These are phyloP conservation scores for Hydropsyche tenuis DNA, from an alignment of 1,140 invertebrate species.

Conservation along the genomic window DNA sequence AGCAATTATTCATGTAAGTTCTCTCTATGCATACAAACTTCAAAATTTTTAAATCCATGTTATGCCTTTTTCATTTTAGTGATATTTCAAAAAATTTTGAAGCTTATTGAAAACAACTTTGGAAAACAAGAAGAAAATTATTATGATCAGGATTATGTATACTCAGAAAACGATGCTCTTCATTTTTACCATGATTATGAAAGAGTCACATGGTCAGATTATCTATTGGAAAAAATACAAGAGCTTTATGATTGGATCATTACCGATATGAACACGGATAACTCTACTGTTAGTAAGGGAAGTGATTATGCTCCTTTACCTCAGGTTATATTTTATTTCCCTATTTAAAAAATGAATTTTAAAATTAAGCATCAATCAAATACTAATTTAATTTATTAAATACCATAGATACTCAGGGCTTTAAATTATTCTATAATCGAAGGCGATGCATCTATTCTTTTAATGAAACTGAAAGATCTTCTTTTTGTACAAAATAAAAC, in stretches of 20 bases:
- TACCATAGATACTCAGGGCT: conserved; percentile 50
- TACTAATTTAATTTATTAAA: conserved; percentile 41
- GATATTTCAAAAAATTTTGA: conserved; percentile 14
- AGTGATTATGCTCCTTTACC: conserved; percentile 17
- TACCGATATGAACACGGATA: conserved; percentile 54
- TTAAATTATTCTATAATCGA: conserved; percentile 60
- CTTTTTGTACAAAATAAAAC: conserved; percentile 59
- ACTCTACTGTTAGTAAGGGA: conserved; percentile 43
- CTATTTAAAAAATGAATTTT: too few species aligned
- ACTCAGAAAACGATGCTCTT: conserved; percentile 43
- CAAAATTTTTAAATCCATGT: too few species aligned
- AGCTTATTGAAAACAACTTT: background rate
- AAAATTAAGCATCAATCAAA: too few species aligned
- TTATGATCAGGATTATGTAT: conserved; percentile 45
- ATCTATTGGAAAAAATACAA: conserved; percentile 57
- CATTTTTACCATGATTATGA: conserved; percentile 45
- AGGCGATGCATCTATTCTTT: conserved; percentile 58
- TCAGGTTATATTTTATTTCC: conserved; percentile 1
- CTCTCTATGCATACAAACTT: too few species aligned
- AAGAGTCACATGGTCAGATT: conserved; percentile 36
- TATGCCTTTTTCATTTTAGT: conserved; percentile 9
- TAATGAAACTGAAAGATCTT: conserved; percentile 61
- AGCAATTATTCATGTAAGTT: background rate
- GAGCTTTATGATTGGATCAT: conserved; percentile 63
- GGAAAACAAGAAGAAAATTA: conserved; percentile 18